Evolutionary conservation across 2,113 vertebrate species (phyloP).

Genomic region (Alouatta palliata): DNA sequence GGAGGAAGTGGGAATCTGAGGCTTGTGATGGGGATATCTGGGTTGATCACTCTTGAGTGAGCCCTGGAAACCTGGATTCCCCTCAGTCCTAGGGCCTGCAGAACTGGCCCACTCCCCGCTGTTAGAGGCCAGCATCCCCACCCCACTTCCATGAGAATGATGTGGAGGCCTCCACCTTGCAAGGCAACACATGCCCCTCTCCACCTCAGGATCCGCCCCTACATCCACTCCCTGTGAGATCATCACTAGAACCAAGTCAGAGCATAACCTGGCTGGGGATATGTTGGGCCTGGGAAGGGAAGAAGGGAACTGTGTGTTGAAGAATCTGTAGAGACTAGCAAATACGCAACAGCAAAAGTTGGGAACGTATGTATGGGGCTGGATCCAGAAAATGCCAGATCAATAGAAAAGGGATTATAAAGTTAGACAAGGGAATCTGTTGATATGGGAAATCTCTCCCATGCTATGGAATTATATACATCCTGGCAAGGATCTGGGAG

Average conservation of each 20-base stretch:
- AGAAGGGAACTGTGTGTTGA: too few relatives aligned
- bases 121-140: not conserved
- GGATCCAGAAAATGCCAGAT: not conserved
- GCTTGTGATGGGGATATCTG: not conserved
- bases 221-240: not conserved
- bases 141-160: not conserved
- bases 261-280: not conserved
- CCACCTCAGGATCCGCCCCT: not conserved
- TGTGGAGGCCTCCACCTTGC: not conserved
- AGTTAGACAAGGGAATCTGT: not conserved
- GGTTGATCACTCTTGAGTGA: not conserved
- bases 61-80: not conserved
- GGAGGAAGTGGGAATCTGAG: not conserved
- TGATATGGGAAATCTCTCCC: not conserved
- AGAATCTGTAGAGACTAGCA: not conserved
- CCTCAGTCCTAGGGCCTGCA: too few relatives aligned
- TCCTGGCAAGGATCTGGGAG: not conserved
- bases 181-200: not conserved
- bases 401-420: not conserved
- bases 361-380: not conserved
- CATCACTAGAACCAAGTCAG: not conserved
- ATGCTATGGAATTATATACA: not conserved
- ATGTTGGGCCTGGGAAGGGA: not conserved
- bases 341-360: not conserved
- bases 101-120: not conserved